Conservation (phyloP, 2,797 vertebrate genomes). For the Hapalemur alaotrensis region DNA sequence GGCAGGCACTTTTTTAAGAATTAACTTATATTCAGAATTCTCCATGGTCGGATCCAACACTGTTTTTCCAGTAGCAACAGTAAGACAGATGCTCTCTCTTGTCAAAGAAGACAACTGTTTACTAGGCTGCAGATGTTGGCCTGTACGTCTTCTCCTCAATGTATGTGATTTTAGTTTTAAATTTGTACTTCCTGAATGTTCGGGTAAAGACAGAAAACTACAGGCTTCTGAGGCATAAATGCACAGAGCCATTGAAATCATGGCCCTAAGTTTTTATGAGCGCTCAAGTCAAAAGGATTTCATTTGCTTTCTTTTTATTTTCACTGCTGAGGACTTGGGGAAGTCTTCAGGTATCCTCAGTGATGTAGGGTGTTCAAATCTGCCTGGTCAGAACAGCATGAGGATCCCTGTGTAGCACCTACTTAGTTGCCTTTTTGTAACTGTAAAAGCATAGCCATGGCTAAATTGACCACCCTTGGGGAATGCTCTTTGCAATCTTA, state of each 20-base stretch:
- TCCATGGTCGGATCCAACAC: neutral
- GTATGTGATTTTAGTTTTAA: neutral
- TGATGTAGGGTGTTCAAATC: neutral
- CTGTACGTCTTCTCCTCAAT: neutral
- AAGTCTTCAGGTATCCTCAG: neutral
- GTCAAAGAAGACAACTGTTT: slow-evolving; percentile 38
- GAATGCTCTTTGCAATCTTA: neutral
- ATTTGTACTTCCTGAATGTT: neutral
- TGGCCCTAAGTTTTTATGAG: neutral
- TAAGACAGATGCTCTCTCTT: slow-evolving; percentile 36
- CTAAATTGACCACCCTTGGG: neutral
- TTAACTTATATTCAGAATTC: slow-evolving; percentile 54
- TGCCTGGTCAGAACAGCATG: neutral
- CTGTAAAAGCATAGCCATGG: neutral
- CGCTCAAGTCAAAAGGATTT: neutral
- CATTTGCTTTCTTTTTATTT: neutral
- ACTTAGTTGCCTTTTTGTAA: neutral
- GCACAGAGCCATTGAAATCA: neutral
- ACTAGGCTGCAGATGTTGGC: neutral
- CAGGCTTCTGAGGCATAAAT: neutral
- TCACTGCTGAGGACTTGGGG: neutral
- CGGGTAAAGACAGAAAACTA: neutral
- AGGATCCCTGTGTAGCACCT: neutral
- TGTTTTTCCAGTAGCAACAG: slow-evolving; percentile 5
- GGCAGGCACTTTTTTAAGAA: slow-evolving; percentile 28